Conservation (phyloP, 2,797 vertebrate genomes). For the Manis javanica region DNA sequence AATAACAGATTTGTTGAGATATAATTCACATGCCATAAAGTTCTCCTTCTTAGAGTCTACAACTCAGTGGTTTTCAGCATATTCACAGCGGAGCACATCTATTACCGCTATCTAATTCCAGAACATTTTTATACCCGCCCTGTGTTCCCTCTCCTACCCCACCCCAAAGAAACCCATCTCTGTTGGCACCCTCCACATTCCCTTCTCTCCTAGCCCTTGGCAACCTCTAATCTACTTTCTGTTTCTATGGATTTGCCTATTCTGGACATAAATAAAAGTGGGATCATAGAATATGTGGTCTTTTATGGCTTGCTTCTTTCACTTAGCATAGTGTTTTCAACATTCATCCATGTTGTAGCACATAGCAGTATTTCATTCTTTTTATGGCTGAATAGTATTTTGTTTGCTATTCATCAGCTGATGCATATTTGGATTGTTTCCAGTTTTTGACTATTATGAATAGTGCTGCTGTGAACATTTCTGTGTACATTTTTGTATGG, state of each 20-base stretch:
- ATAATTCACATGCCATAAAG: background rate
- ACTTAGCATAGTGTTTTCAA: background rate
- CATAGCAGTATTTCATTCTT: background rate
- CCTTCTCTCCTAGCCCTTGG: background rate
- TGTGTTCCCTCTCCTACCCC: background rate
- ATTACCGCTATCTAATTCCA: background rate
- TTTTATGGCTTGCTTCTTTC: background rate
- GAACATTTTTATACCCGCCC: background rate
- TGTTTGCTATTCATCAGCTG: background rate
- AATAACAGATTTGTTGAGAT: background rate
- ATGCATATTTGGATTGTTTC: conserved; percentile 1
- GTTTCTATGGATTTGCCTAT: background rate
- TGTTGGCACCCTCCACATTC: background rate
- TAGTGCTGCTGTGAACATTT: background rate
- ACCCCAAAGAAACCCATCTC: background rate
- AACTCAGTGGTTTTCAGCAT: background rate
- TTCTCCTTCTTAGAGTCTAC: background rate
- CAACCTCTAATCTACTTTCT: background rate
- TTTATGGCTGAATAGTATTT: background rate
- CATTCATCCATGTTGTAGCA: background rate
- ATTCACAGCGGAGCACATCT: background rate
- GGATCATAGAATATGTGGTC: background rate
- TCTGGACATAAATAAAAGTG: background rate
- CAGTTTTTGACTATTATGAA: background rate
- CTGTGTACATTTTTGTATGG: background rate